Conservation (phyloP, 2,113 vertebrate species). For the Bufo bufo region DNA sequence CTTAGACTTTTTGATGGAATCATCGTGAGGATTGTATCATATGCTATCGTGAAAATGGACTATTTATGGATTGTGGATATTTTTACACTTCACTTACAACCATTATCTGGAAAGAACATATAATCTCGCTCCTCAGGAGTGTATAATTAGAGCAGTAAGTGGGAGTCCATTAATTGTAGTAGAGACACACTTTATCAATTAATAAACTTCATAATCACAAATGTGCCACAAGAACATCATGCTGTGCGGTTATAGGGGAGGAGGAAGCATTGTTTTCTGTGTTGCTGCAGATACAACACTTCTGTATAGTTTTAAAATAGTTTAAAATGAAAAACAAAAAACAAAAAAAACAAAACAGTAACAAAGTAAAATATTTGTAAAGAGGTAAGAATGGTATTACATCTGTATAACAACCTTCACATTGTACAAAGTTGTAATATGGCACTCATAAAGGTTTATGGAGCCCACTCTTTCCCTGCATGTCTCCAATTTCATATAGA, state of each 20-base stretch:
- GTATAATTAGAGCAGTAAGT: conserved; percentile 73
- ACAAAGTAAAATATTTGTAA: not conserved
- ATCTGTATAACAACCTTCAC: too few relatives aligned
- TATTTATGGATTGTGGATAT: conserved; percentile 71
- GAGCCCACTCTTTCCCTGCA: too few relatives aligned
- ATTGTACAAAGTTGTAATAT: not conserved
- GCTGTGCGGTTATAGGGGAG: conserved; percentile 12
- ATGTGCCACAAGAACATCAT: conserved; percentile 61
- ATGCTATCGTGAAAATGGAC: not conserved
- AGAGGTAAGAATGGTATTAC: not conserved
- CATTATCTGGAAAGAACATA: conserved; percentile 70
- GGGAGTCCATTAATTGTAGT: conserved; percentile 73
- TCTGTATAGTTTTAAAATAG: not conserved
- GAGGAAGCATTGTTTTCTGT: not conserved
- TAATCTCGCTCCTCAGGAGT: conserved; percentile 71
- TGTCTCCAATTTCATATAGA: too few relatives aligned
- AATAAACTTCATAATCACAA: conserved; percentile 67
- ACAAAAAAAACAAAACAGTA: not conserved
- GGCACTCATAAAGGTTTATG: not conserved
- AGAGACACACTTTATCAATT: conserved; percentile 68
- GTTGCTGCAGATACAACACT: not conserved
- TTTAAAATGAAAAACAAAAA: not conserved
- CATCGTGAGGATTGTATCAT: not conserved
- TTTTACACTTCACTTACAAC: conserved; percentile 70
- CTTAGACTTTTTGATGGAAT: not conserved